Conservation (phyloP, 2,797 vertebrate genomes). For the Acomys russatus region DNA sequence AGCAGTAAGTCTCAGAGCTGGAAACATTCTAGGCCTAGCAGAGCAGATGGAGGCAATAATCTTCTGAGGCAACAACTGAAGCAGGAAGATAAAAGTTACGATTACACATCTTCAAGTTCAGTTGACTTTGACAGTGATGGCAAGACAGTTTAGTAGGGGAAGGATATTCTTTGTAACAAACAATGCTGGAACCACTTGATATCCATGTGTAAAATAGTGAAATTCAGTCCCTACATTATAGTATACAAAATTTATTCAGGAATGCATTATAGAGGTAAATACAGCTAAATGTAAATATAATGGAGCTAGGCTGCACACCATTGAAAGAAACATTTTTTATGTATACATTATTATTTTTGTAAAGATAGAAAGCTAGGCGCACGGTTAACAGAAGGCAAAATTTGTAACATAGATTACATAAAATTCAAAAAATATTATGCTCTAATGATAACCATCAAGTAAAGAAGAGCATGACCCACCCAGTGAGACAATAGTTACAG, state of each 20-base stretch:
- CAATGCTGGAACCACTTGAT: background rate
- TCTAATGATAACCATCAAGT: background rate
- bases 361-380: background rate
- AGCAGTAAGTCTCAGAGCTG: too few relatives aligned
- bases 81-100: too few relatives aligned
- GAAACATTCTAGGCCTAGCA: too few relatives aligned
- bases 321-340: background rate
- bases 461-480: background rate
- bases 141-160: background rate
- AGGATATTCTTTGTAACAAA: background rate
- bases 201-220: background rate
- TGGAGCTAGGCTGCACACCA: background rate
- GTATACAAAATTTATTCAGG: background rate
- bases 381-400: background rate
- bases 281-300: background rate
- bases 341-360: background rate
- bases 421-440: constrained; percentile 1
- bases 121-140: background rate
- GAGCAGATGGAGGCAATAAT: too few relatives aligned
- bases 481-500: constrained; percentile 23
- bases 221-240: background rate
- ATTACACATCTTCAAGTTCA: too few relatives aligned
- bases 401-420: background rate
- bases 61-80: too few relatives aligned
- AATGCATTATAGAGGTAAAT: background rate